These are phyloP conservation scores for Thunnus thynnus DNA, from an alignment of 2,113 vertebrate genomes.

Conservation along the genomic window DNA sequence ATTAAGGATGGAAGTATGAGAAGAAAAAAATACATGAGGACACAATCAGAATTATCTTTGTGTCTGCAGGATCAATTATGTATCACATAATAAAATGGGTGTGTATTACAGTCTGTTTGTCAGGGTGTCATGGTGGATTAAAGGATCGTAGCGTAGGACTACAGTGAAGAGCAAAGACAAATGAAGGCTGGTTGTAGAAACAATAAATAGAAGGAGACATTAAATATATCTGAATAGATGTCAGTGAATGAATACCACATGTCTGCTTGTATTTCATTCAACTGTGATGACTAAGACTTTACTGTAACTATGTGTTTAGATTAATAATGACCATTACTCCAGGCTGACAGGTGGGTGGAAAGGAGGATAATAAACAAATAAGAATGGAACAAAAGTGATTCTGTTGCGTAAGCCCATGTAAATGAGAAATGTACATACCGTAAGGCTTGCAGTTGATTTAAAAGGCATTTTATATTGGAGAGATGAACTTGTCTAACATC, in stretches of 20 bases:
- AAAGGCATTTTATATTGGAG: too few relatives aligned
- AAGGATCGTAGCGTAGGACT: slow-evolving; percentile 11
- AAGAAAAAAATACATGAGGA: background rate
- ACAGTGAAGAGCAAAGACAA: slow-evolving; percentile 8
- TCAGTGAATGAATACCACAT: background rate
- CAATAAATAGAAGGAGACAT: background rate
- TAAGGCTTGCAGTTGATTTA: too few relatives aligned
- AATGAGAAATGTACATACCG: too few relatives aligned
- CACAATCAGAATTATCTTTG: background rate
- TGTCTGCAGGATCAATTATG: background rate
- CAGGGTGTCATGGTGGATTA: slow-evolving; percentile 23
- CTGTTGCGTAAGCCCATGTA: too few relatives aligned
- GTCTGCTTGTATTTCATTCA: background rate
- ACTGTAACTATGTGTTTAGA: background rate
- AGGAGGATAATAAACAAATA: background rate
- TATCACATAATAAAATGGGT: background rate
- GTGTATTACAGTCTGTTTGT: background rate
- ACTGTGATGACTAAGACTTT: background rate
- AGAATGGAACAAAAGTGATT: too few relatives aligned
- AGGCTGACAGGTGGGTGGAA: background rate
- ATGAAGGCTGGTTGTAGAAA: background rate
- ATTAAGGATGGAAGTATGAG: background rate
- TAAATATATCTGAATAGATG: slow-evolving; percentile 13
- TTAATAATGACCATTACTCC: slow-evolving; percentile 16
- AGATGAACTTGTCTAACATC: too few relatives aligned